phyloP scores from a whole-genome alignment of 37 sponge, comb jelly and placozoan genomes.

The Lycopodina hypogea region DNA sequence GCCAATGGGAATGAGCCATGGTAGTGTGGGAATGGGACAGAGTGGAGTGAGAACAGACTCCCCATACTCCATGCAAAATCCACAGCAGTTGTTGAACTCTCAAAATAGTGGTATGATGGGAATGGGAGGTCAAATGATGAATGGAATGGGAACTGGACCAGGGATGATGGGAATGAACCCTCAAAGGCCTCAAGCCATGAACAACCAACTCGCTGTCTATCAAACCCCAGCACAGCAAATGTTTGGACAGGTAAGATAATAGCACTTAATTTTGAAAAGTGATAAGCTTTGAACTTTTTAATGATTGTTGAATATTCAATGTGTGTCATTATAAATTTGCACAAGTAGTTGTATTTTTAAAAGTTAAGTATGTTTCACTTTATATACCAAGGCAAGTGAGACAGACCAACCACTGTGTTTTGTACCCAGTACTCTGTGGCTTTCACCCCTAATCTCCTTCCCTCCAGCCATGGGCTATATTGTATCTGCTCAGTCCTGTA shows the following conservation, averaged over 20 bases:
- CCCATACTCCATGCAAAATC: not conserved
- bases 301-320: no score
- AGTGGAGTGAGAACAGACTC: conserved; percentile 16
- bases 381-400: no score
- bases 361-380: no score
- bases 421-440: no score
- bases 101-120: conserved; percentile 9
- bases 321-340: no score
- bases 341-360: no score
- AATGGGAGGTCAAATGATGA: not conserved
- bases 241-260: conserved; percentile 13
- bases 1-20: not conserved
- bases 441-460: no score
- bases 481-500: no score
- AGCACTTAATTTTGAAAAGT: no score
- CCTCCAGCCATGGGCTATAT: no score
- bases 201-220: conserved; percentile 68
- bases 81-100: conserved; percentile 8
- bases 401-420: no score
- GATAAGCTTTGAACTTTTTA: no score
- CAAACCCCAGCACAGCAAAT: conserved; percentile 63
- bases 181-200: not conserved
- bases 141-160: not conserved
- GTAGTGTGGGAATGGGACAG: not conserved
- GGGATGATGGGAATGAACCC: conserved; percentile 25